These are phyloP conservation scores for Papilio helenus DNA, from an alignment of 1,140 invertebrate species.

Conservation along the genomic window DNA sequence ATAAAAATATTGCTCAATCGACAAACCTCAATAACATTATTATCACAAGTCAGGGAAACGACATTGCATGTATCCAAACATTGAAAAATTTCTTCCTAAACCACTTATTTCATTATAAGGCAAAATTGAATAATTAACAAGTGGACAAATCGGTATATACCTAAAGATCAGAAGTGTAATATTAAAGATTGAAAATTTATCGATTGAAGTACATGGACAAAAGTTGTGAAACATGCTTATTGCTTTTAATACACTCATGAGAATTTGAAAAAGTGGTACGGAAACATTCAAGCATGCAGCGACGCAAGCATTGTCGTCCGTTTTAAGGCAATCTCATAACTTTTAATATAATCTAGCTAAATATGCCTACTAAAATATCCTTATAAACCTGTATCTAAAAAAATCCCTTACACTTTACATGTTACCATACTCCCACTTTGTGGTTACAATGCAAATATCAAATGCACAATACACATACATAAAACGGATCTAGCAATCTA, in stretches of 20 bases:
- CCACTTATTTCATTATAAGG: conserved; percentile 34
- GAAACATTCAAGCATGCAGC: conserved; percentile 21
- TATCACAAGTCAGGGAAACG: not conserved
- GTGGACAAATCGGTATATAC: conserved; percentile 31
- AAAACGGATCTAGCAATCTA: conserved; percentile 34
- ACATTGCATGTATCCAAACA: not conserved
- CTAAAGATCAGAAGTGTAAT: conserved; percentile 21
- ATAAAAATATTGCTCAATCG: conserved; percentile 15
- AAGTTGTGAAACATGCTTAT: conserved; percentile 17
- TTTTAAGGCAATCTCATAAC: conserved; percentile 29
- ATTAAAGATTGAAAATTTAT: conserved; percentile 32
- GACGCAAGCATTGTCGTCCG: not conserved
- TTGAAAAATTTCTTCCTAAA: conserved; percentile 22
- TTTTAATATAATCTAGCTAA: conserved; percentile 32
- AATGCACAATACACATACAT: conserved; percentile 32
- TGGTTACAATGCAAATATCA: conserved; percentile 26
- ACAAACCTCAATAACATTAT: not conserved
- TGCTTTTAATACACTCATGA: not conserved
- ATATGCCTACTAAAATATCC: conserved; percentile 39
- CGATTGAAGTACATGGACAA: conserved; percentile 20
- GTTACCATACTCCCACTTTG: conserved; percentile 28
- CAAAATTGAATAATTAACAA: conserved; percentile 38
- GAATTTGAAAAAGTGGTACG: not conserved
- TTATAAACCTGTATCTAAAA: conserved; percentile 34
- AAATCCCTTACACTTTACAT: conserved; percentile 21